Evolutionary conservation across 2,888 invertebrate genomes (phyloP), one percentile per base, ranked within the genome.

Genomic region (Hirudinaria manillensis): DNA sequence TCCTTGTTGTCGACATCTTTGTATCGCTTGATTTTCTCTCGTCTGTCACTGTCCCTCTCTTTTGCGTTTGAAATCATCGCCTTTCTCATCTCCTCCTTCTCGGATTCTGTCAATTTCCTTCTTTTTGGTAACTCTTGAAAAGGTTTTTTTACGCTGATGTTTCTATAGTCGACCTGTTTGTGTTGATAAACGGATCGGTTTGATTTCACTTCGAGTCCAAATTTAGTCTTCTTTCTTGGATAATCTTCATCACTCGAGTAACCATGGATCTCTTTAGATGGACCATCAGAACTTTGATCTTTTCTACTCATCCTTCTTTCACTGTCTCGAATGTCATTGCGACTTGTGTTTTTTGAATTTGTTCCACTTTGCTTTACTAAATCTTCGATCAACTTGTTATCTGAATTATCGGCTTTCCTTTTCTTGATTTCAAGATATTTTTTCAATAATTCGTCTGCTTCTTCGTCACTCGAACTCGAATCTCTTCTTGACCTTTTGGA

Each of bases 401-500:
- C 61, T 61, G 56, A 24, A 6, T 16, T 56, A 56, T 61, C 61
- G 13, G 29, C n/a, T 61, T 61, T 61, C 21, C 24, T 29, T 4
- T 61, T 61, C n/a, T 61, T 61, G 29, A 61, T 61, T 29, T 24
- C 24, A 7, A 61, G 19, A 61, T 61, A 61, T 61, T 61, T 61
- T 29, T 1, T 61, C 24, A 61, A 10, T 10, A 61, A 19, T 19
- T 61, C 13, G n/a, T 61, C 61, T 29, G 13, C 4, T n/a, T 61
- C 61, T 24, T 61, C 61, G 61, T 61, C 61, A 29, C 61, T 61
- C 10, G 61, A 61, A 29, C 61, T 61, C 10, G 61, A 61, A 61
- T 4, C 24, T 29, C 19, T 24, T 13, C 29, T 4, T 61, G 61
- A 61, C 61, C 29, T 61, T 45, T 45, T 45, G 13, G 16, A 45